These are phyloP conservation scores for Crotalus helleri DNA, from an alignment of 2,113 vertebrate genomes.

Conservation along the genomic window DNA sequence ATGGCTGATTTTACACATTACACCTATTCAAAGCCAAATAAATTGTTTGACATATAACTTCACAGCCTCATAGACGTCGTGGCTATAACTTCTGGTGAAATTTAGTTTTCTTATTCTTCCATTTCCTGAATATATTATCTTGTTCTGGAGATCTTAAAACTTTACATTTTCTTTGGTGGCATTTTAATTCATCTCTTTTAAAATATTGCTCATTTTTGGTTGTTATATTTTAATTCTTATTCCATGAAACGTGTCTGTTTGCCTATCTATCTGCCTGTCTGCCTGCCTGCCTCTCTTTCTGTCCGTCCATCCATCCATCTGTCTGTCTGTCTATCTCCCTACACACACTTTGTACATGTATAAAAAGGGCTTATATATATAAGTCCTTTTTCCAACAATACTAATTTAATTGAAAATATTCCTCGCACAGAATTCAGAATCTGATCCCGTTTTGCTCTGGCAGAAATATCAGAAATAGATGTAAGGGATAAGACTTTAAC, in stretches of 20 bases:
- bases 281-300: too few species aligned
- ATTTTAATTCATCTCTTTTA: background rate
- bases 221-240: background rate
- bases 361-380: too few species aligned
- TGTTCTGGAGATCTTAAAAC: background rate
- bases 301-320: too few species aligned
- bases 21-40: background rate
- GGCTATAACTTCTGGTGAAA: background rate
- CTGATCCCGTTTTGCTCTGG: constrained; percentile 13
- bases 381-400: too few species aligned
- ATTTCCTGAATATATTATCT: background rate
- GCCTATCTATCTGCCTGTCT: too few species aligned
- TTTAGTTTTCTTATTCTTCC: background rate
- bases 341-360: too few species aligned
- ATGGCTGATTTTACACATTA: background rate
- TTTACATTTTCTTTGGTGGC: background rate
- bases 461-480: background rate
- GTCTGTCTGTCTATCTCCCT: too few species aligned
- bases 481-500: background rate
- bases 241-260: background rate
- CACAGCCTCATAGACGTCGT: background rate
- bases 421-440: background rate
- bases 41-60: background rate
- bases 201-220: background rate
- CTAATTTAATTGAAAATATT: too few species aligned